These are phyloP conservation scores for Danaus chrysippus DNA, from an alignment of 2,888 invertebrate genomes.

Conservation along the genomic window DNA sequence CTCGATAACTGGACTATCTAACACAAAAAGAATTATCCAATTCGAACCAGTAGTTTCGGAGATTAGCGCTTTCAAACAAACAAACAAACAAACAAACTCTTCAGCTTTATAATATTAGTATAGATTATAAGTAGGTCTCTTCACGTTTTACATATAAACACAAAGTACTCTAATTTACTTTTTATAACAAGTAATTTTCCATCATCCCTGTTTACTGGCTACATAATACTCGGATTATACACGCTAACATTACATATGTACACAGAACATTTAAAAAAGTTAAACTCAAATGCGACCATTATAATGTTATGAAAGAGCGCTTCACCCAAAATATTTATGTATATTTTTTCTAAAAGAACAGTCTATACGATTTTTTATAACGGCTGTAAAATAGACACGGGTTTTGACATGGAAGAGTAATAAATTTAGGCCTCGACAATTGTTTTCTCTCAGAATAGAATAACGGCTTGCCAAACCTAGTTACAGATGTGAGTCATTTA, in stretches of 20 bases:
- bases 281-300: too few species aligned
- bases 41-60: too few species aligned
- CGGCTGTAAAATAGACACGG: constrained; percentile 16
- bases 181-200: not conserved
- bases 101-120: too few species aligned
- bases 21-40: too few species aligned
- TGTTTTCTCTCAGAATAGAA: constrained; percentile 29
- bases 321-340: not conserved
- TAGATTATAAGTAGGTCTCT: not conserved
- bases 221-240: not conserved
- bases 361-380: constrained; percentile 14
- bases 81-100: too few species aligned
- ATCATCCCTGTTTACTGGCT: not conserved
- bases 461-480: constrained; percentile 29
- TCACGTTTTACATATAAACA: not conserved
- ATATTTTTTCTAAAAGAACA: not conserved
- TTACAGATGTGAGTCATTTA: constrained; percentile 19
- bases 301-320: too few species aligned
- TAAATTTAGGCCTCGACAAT: constrained; percentile 27
- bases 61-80: too few species aligned
- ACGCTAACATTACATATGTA: too few species aligned
- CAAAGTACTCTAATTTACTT: too few species aligned
- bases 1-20: too few species aligned
- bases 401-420: constrained; percentile 11
- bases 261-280: too few species aligned